These are phyloP conservation scores for Patella vulgata DNA, from an alignment of 1,140 invertebrate genomes.

Conservation along the genomic window DNA sequence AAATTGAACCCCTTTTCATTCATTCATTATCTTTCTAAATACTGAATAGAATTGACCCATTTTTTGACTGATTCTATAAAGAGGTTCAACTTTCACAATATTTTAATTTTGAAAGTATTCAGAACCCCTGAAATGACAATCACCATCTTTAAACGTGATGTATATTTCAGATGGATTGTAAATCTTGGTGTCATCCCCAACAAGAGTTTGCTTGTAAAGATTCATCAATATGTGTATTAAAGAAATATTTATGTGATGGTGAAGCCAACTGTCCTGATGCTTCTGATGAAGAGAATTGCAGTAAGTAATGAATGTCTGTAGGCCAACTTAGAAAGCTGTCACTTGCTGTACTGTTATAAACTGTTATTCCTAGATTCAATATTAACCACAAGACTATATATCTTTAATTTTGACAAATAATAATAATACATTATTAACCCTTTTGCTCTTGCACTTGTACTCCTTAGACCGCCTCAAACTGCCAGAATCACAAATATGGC, in stretches of 20 bases:
- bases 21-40: too few species aligned
- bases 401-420: too few species aligned
- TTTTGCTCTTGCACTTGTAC: too few species aligned
- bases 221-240: conserved; percentile 85
- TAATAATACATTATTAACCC: too few species aligned
- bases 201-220: conserved; percentile 36
- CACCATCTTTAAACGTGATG: too few species aligned
- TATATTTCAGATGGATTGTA: conserved; percentile 28
- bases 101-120: background rate
- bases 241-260: conserved; percentile 84
- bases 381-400: too few species aligned
- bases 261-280: conserved; percentile 75
- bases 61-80: background rate
- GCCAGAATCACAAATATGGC: too few species aligned
- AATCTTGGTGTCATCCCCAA: conserved; percentile 28
- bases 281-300: conserved; percentile 82
- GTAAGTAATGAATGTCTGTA: conserved; percentile 14
- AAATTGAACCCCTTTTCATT: too few species aligned
- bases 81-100: background rate
- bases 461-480: too few species aligned
- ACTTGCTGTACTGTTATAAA: background rate
- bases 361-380: too few species aligned
- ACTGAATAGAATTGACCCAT: too few species aligned
- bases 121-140: background rate
- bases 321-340: background rate